Evolutionary conservation across 64 coral and sea anemone genomes (phyloP), one percentile per base, ranked within the genome.

Genomic region (Pocillopora verrucosa): DNA sequence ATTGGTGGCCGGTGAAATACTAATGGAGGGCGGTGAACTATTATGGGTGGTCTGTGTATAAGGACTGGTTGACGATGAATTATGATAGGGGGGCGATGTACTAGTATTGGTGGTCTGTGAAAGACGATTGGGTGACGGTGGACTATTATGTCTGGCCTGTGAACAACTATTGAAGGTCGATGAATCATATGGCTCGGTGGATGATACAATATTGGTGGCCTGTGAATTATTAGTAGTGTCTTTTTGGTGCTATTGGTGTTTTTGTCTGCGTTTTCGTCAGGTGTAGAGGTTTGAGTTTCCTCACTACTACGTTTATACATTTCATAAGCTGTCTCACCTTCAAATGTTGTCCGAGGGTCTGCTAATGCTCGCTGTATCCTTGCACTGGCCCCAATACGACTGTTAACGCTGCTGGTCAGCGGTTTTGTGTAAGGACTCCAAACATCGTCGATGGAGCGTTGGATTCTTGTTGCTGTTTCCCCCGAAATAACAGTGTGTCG

Each of bases 11-110:
- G 94, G 78, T 99, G 97, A 76, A 95, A 91, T 34, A 99, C 83
- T 35, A 99, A 64, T 19, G 94, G 91, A 24, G 97, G 97, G 34
- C 97, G 89, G 60, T 91, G 97, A 75, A 99, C 92, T 19, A 99
- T 93, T 56, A 99, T 90, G 20, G 97, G 97, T 16, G 89, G 69
- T 73, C 94, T 84, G 51, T 95, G 97, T 69, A 95, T 93, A 15
- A 99, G 79, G 51, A 99, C 25, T 36, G 97, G 97, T 35, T 89
- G 93, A 51, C 97, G 91, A 86, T 93, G 97, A 72, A 99, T 99
- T 86, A 99, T 93, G 24, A 99, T 99, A n/a, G 97, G 97, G 74
- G 93, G 80, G 36, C 97, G 93, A 45, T 95, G 97, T 10, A 99
- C 88, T 36, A 99, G 57, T 57, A 99, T 86, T 56, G 94, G 93